A percentile compares a stretch with the other conserved stretches of the same genome.
Evolutionary conservation across 2,888 invertebrate species (phyloP).

Genomic region (Drosophila pseudotakahashii): DNA sequence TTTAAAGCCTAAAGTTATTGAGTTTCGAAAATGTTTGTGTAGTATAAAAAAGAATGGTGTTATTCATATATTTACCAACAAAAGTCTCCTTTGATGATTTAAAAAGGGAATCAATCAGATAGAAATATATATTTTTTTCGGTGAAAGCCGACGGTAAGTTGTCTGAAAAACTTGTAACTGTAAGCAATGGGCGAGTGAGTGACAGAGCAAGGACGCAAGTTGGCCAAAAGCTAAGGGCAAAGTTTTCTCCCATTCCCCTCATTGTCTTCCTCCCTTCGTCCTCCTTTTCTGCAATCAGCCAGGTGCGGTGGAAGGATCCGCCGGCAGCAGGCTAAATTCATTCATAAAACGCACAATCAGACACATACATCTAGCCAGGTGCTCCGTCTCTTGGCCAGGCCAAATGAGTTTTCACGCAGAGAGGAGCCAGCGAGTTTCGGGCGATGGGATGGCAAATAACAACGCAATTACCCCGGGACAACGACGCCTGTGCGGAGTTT

Average conservation of each 20-base stretch:
- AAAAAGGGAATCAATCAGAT: not conserved
- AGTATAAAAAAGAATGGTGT: not conserved
- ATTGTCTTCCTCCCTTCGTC: conserved; percentile 58
- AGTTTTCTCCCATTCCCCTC: conserved; percentile 59
- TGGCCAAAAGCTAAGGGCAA: conserved; percentile 56
- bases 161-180: conserved; percentile 65
- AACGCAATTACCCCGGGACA: conserved; percentile 63
- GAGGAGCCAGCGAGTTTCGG: conserved; percentile 4
- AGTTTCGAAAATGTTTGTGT: not conserved
- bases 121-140: not conserved
- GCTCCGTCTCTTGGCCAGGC: conserved; percentile 24
- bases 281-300: conserved; percentile 22
- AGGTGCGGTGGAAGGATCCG: conserved; percentile 10
- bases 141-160: conserved; percentile 5
- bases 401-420: conserved; percentile 60
- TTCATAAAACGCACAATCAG: conserved; percentile 59
- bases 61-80: not conserved
- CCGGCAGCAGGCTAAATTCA: conserved; percentile 50
- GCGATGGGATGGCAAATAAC: conserved; percentile 55
- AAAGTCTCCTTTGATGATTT: not conserved
- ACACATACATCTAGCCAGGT: conserved; percentile 35
- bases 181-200: conserved; percentile 50
- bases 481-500: conserved; percentile 48
- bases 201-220: conserved; percentile 37
- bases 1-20: too few relatives aligned